These are phyloP conservation scores for Bostrychus sinensis DNA, from an alignment of 2,113 vertebrate genomes.

Conservation along the genomic window DNA sequence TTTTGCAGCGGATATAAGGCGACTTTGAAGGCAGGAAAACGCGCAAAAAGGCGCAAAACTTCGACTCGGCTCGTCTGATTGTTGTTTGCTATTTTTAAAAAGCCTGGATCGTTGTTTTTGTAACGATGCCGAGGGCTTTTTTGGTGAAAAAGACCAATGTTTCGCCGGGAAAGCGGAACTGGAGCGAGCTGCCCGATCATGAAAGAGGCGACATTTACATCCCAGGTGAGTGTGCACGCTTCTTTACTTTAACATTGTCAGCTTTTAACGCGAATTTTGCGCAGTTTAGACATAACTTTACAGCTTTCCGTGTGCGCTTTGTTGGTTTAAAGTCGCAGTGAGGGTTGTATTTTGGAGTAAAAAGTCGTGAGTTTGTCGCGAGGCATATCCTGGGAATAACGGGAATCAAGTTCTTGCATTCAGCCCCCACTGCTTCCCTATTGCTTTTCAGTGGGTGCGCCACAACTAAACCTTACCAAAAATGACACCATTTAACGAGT, in stretches of 20 bases:
- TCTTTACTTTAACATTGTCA: constrained; percentile 12
- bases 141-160: constrained; percentile 88
- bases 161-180: constrained; percentile 86
- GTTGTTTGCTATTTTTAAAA: not conserved
- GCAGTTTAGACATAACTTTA: not conserved
- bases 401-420: not conserved
- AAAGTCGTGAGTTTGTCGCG: not conserved
- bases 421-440: not conserved
- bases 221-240: constrained; percentile 81
- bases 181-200: constrained; percentile 87
- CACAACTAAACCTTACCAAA: not conserved
- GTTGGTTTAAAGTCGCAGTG: not conserved
- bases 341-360: not conserved
- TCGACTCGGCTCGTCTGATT: too few species aligned
- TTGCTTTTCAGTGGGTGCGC: not conserved
- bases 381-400: constrained; percentile 10
- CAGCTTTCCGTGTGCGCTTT: too few species aligned
- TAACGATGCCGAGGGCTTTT: constrained; percentile 89
- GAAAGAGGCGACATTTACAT: constrained; percentile 90
- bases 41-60: not conserved
- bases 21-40: not conserved
- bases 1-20: not conserved
- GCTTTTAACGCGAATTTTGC: not conserved
- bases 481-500: not conserved
- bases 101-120: not conserved